phyloP scores from a whole-genome alignment of 2,797 vertebrate species.

The Chrosomus eos region DNA sequence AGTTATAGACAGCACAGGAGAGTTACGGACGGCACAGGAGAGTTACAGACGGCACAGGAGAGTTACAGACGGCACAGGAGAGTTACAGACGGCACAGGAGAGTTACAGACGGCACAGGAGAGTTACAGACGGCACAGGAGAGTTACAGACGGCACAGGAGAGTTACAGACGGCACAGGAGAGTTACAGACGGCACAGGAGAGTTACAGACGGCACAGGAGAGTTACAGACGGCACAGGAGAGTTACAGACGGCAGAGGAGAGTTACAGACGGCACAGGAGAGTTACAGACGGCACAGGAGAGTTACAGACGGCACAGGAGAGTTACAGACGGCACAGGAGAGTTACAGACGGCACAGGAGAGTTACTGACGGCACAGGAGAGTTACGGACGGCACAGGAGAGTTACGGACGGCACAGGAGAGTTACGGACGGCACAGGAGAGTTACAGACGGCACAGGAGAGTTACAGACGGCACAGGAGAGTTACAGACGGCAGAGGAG shows the following conservation, averaged over 20 bases:
- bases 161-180: background rate
- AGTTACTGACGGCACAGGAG: background rate
- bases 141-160: background rate
- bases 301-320: background rate
- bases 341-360: background rate
- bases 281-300: background rate
- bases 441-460: background rate
- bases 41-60: background rate
- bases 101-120: background rate
- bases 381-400: background rate
- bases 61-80: background rate
- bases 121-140: background rate
- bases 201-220: background rate
- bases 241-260: background rate
- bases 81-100: background rate
- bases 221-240: background rate
- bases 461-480: background rate
- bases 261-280: background rate
- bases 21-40: background rate
- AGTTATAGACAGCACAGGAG: background rate
- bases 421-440: background rate
- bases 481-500: background rate
- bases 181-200: background rate
- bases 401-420: background rate
- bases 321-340: background rate